These are phyloP conservation scores for Andrena bucephala DNA, from an alignment of 2,888 invertebrate species.

Conservation along the genomic window DNA sequence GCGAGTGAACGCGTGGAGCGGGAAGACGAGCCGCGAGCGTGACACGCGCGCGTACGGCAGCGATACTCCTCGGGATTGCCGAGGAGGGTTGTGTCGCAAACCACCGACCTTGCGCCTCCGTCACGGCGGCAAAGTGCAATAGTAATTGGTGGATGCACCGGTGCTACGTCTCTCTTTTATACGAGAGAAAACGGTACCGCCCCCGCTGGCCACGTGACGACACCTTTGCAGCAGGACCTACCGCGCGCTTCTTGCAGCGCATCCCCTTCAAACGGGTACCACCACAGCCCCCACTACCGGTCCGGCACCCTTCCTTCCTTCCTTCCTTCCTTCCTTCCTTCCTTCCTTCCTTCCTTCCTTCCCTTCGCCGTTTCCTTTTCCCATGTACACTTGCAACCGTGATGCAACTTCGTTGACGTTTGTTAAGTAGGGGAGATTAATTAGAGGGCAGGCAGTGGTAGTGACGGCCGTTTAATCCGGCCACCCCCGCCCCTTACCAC, in stretches of 20 bases:
- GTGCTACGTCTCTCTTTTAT: conserved; percentile 77
- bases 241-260: conserved; percentile 69
- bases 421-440: background rate
- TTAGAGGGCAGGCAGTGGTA: background rate
- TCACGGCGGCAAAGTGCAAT: conserved; percentile 71
- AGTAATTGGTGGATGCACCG: conserved; percentile 78
- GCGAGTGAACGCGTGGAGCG: background rate
- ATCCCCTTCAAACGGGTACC: conserved; percentile 64
- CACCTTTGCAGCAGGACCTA: conserved; percentile 69
- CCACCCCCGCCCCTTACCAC: no score
- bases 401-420: background rate
- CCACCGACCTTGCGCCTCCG: conserved; percentile 57
- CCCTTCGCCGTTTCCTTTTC: conserved; percentile 14
- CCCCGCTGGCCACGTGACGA: conserved; percentile 76
- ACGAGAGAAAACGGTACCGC: conserved; percentile 75
- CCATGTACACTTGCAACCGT: conserved; percentile 4
- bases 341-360: background rate
- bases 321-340: conserved; percentile 29
- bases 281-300: conserved; percentile 60
- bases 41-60: conserved; percentile 32
- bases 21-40: conserved; percentile 19
- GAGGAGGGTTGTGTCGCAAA: conserved; percentile 39
- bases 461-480: conserved; percentile 1
- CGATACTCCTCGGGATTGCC: conserved; percentile 11
- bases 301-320: conserved; percentile 47